Evolutionary conservation across 2,888 invertebrate genomes (phyloP).

Genomic region (Lingula anatina): DNA sequence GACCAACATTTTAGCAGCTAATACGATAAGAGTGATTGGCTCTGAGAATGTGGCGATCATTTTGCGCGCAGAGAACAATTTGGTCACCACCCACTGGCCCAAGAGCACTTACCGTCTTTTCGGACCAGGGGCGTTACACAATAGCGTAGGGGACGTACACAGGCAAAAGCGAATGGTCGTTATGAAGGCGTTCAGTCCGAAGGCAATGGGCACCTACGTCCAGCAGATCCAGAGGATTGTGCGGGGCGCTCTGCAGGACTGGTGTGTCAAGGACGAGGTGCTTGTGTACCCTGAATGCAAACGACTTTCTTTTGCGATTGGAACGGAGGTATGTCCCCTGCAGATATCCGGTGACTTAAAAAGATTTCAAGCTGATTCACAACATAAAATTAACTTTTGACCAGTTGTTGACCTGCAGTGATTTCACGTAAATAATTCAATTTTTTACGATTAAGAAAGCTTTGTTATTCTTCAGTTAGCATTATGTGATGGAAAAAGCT

Average conservation of each 20-base stretch:
- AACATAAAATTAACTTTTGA: no score
- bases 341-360: no score
- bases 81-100: conserved; percentile 42
- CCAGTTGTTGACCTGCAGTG: no score
- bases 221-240: no score
- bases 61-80: conserved; percentile 32
- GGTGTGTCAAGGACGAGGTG: conserved; percentile 23
- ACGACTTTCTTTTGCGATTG: conserved; percentile 29
- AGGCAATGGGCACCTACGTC: conserved; percentile 25
- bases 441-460: no score
- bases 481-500: no score
- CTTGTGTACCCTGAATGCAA: conserved; percentile 30
- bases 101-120: conserved; percentile 32
- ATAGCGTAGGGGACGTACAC: conserved; percentile 26
- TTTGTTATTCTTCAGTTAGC: no score
- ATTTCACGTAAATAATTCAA: no score
- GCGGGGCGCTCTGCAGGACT: conserved; percentile 12
- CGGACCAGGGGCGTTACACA: conserved; percentile 33
- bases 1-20: conserved; percentile 41
- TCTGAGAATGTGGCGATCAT: conserved; percentile 30
- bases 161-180: conserved; percentile 24
- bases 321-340: conserved; percentile 29
- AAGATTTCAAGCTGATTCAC: no score
- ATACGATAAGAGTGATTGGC: conserved; percentile 40
- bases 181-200: conserved; percentile 29